Evolutionary conservation across 1,140 invertebrate genomes (phyloP), one percentile per base, ranked within the genome.

Genomic region (Laupala kohalensis): DNA sequence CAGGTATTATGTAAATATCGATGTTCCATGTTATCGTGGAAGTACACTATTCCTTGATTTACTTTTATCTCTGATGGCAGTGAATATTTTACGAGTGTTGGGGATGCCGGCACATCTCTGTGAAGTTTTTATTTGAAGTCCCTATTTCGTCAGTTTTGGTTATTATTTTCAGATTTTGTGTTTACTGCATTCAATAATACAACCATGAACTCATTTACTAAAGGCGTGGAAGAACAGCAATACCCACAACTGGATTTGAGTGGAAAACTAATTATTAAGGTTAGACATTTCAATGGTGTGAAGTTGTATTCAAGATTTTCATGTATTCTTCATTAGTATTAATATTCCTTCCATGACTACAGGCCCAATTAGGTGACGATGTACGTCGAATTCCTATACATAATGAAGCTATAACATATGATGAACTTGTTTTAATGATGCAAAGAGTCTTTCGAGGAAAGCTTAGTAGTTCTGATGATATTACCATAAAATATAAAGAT

Each of bases 371-470:
- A 64, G 88, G 86, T 19, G 86, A 90, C 78, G 89, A 91, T 79
- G 89, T 91, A 68, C 80, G 90, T 13, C 80, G 88, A 70, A 89
- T 91, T 73, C 87, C 89, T 3, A 90, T 91, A 69, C 88, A 90
- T 77, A 91, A 91, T 83, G 89, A 91, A 78, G 89, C 90, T 62
- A 87, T 91, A 70, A 92, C 89, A 3, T 91, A 89, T 78, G 89
- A 91, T 83, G 90, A 92, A 79, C 77, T 92, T 23, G 83, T 91
- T 62, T 80, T 91, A 19, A 91, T 92, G 90, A 90, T 91, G 89
- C 88, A 91, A 78, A 78, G 90, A 74, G 87, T 92, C 5, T 92
- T 90, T 78, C 77, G 85, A 53, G 88, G 88, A 13, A 86, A 88
- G 77, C 77, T 91, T 5, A 83, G 79, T 62, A 84, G 83, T 26